A percentile compares a stretch with the other conserved stretches of the same genome.
Evolutionary conservation across 2,888 invertebrate species (phyloP).

Genomic region (Coecobrya sp.): DNA sequence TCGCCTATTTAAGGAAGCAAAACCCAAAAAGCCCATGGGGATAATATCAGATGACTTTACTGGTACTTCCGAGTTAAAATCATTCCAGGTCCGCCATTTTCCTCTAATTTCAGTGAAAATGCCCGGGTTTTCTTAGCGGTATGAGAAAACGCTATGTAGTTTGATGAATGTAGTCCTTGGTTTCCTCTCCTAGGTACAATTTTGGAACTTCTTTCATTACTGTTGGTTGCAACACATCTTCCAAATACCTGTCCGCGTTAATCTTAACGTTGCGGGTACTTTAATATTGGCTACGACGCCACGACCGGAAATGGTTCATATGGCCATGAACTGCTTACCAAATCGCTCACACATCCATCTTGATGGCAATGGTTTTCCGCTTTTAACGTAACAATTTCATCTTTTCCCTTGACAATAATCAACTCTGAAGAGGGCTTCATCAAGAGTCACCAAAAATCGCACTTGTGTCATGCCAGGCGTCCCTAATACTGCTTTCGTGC

Average conservation of each 20-base stretch:
- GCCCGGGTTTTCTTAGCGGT: slow-evolving; percentile 64
- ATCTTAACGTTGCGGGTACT: slow-evolving; percentile 56
- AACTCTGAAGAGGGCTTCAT: slow-evolving; percentile 56
- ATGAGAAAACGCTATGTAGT: slow-evolving; percentile 70
- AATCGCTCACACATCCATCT: slow-evolving; percentile 50
- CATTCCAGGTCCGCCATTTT: slow-evolving; percentile 39
- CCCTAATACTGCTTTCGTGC: slow-evolving; percentile 49
- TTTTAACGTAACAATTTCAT: slow-evolving; percentile 39
- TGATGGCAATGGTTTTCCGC: slow-evolving; percentile 26
- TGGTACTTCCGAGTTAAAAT: slow-evolving; percentile 67
- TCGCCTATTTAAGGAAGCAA: slow-evolving; percentile 27
- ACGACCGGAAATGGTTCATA: slow-evolving; percentile 46
- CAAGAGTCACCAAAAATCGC: slow-evolving; percentile 51
- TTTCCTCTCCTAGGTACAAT: slow-evolving; percentile 64
- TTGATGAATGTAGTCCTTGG: slow-evolving; percentile 73
- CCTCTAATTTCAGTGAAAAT: slow-evolving; percentile 46
- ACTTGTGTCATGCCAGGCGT: slow-evolving; percentile 5
- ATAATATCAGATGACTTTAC: slow-evolving; percentile 66
- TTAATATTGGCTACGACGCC: slow-evolving; percentile 32
- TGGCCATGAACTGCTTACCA: slow-evolving; percentile 58
- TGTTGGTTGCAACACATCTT: slow-evolving; percentile 5
- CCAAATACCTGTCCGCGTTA: slow-evolving; percentile 35
- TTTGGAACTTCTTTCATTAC: slow-evolving; percentile 39
- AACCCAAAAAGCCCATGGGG: slow-evolving; percentile 74
- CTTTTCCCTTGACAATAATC: slow-evolving; percentile 33